Base-by-base conservation (phyloP, 1,140 invertebrate genomes). In the Drosophila takahashii region DNA sequence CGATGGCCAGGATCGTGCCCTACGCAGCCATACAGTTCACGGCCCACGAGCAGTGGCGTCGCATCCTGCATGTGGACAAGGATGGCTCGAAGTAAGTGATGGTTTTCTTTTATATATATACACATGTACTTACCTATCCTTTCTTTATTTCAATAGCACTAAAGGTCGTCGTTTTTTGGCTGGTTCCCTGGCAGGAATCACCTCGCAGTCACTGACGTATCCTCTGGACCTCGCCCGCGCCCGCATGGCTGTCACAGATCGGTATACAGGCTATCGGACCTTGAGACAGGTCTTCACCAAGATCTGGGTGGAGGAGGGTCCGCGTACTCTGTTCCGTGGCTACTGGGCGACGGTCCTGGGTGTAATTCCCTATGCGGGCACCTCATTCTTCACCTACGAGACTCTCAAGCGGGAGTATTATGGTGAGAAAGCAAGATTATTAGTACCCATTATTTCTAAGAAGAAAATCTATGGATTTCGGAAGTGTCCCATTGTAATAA, bases 11-110 rank as follows among this genome's bases (percentile, higher is more conserved):
- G 47, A 98, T 99, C 72, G 94, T 99, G 39, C 99, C 99, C 2
- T 99, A 99, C 93, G 98, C 98, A 48, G 97, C 98, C 11, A 97
- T 99, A 62, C 98, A 99, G 93, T 99, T 99, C 92, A 96, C 97
- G 0, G 95, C 98, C 22, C 98, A 99, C 93, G 99, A 99, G 93
- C 98, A 99, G 91, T 99, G 96, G 95, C 98, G 99, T 92, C 94
- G 94, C 65, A 90, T 98, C 4, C 93, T 99, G 0, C 93, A 75
- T 9, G 95, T 97, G 85, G 94, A 94, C 60, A 92, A 93, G 59
- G 93, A 95, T 62, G 90, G 93, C 70, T 93, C 92, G 54, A 93
- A 94, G 95, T 95, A 90, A 93, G 93, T 93, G 2, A 1, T 16
- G 42, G 8, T 15, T 9, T 11, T 32, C 2, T n/a, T 1, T 7